Conservation (phyloP, 2,113 vertebrate genomes). For the Coryphaenoides rupestris region DNA sequence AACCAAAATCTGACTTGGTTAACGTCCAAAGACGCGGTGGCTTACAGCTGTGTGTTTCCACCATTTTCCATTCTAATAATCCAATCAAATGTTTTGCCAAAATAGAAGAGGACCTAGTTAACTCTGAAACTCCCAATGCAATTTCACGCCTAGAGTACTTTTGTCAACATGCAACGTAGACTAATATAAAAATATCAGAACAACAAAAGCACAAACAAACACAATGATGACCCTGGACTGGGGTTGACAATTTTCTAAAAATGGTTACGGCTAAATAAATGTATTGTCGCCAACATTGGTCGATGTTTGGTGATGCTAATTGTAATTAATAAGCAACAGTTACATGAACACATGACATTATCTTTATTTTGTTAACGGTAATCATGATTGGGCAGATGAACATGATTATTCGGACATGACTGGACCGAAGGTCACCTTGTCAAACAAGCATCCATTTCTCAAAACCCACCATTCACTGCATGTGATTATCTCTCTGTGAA, state of each 20-base stretch:
- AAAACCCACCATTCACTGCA: background rate
- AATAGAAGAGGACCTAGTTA: slow-evolving; percentile 11
- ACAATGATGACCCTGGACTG: background rate
- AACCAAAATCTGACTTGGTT: slow-evolving; percentile 45
- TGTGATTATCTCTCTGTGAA: slow-evolving; percentile 19
- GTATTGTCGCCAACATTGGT: background rate
- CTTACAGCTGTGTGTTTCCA: slow-evolving; percentile 23
- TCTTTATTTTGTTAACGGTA: no score
- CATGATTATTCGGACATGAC: no score
- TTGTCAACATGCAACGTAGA: slow-evolving; percentile 6
- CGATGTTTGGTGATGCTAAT: background rate
- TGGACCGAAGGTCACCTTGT: no score
- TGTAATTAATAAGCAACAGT: no score
- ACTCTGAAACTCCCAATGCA: slow-evolving; percentile 7
- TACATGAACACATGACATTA: no score
- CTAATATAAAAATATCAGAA: background rate
- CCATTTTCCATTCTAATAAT: slow-evolving; percentile 44
- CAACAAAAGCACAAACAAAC: background rate
- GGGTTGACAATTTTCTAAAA: background rate
- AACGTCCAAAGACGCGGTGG: slow-evolving; percentile 33
- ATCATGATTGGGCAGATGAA: no score
- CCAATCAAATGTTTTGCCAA: slow-evolving; percentile 23
- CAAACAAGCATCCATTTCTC: no score
- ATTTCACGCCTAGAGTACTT: slow-evolving; percentile 12
- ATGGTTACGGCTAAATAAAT: background rate